Evolutionary conservation across 1,140 invertebrate species (phyloP), one percentile per base, ranked within the genome.

Genomic region (Drosophila jambulina): DNA sequence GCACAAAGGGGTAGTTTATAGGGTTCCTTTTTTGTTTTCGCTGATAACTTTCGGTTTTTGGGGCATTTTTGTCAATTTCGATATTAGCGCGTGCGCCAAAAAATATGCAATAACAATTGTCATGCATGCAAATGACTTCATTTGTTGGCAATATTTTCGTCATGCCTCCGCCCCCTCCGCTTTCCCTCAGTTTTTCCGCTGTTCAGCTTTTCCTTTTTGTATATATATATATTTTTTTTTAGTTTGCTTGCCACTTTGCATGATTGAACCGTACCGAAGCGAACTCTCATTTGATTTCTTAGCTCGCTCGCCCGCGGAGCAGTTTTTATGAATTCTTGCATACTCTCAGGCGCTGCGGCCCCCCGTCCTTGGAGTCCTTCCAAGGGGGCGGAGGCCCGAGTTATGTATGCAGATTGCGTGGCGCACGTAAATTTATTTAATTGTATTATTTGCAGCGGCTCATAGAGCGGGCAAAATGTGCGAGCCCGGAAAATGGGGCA

Each of bases 81-180:
- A 75, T 86, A 86, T 83, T 78, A 72, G 74, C 62, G 74, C 70
- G 78, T 78, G 80, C 70, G 80, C 70, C 87, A 67, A 80, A 75
- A 85, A 87, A 80, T 91, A 82, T 91, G 83, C 80, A 81, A 91
- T 88, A 88, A 75, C 88, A 91, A 91, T 91, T 91, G 88, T 82
- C 88, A 91, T 91, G 88, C 88, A 91, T 91, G 88, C 88, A 91
- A 91, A 91, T 91, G 81, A 91, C 88, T 91, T 91, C 90, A 91
- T 91, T 91, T 91, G 59, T 49, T 43, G 48, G 57, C 57, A 71
- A 72, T 71, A 72, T 42, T 59, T 87, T 76, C 63, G 78, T 71
- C 65, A 75, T 56, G 48, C 23, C 32, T 19, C 13, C 32, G 13
- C 25, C n/a, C 27, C 4, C 2, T 17, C 27, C 27, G 3, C 8